phyloP scores from a whole-genome alignment of 92 coral and sea anemone species.

The Siderastrea siderea region DNA sequence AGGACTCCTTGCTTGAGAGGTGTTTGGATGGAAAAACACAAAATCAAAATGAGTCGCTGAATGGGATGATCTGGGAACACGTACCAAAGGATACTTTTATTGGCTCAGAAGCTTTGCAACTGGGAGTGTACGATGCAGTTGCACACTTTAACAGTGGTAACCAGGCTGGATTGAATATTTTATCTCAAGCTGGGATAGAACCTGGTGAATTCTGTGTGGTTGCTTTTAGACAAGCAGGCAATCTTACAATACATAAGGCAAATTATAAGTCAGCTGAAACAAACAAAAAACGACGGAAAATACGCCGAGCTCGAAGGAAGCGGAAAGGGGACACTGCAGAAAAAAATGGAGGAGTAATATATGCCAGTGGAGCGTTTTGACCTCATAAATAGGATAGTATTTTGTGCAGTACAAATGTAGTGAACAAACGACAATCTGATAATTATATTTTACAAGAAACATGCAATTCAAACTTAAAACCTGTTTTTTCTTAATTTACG shows the following conservation, averaged over 20 bases:
- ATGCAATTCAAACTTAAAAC: background rate
- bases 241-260: conserved; percentile 25
- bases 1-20: conserved; percentile 49
- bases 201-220: conserved; percentile 54
- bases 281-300: conserved; percentile 53
- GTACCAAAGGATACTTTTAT: background rate
- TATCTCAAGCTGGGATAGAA: conserved; percentile 47
- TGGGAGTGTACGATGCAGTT: conserved; percentile 70
- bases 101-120: background rate
- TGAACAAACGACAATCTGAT: background rate
- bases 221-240: conserved; percentile 45
- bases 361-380: conserved; percentile 42
- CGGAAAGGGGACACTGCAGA: conserved; percentile 19
- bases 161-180: conserved; percentile 50
- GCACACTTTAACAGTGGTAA: conserved; percentile 68
- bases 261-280: conserved; percentile 36
- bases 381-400: background rate
- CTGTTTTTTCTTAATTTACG: background rate
- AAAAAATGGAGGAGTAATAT: conserved; percentile 39
- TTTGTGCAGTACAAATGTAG: background rate
- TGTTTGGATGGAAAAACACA: conserved; percentile 76
- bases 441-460: background rate
- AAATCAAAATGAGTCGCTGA: background rate
- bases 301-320: conserved; percentile 49
- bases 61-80: background rate